These are phyloP conservation scores for Toxostoma redivivum DNA, from an alignment of 2,113 vertebrate genomes.

Conservation along the genomic window DNA sequence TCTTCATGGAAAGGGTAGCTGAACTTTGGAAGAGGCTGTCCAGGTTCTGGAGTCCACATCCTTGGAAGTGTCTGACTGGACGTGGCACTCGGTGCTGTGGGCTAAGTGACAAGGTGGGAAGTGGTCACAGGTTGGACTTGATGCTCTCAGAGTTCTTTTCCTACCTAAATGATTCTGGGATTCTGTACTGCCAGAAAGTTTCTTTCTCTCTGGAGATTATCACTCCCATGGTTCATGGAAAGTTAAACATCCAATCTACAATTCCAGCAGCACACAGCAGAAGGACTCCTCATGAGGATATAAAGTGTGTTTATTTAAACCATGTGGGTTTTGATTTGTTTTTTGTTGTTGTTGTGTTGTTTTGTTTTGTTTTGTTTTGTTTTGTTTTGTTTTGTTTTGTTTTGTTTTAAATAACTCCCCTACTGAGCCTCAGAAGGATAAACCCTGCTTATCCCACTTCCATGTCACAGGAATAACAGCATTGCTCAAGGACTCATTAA, in stretches of 20 bases:
- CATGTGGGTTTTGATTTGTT: accelerated
- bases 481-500: background rate
- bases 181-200: background rate
- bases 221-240: background rate
- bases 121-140: accelerated
- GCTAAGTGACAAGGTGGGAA: background rate
- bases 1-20: background rate
- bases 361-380: background rate
- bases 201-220: background rate
- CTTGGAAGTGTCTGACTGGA: background rate
- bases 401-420: background rate
- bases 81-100: accelerated
- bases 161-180: background rate
- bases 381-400: background rate
- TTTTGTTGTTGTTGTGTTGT: background rate
- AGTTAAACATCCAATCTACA: background rate
- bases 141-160: background rate
- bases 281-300: background rate
- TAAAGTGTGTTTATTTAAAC: background rate
- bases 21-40: background rate
- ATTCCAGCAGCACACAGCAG: accelerated
- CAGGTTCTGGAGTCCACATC: background rate
- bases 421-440: background rate
- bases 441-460: background rate
- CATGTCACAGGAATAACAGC: background rate